Conservation (phyloP, 2,888 invertebrate species). For the Koerneria pararmatus region DNA sequence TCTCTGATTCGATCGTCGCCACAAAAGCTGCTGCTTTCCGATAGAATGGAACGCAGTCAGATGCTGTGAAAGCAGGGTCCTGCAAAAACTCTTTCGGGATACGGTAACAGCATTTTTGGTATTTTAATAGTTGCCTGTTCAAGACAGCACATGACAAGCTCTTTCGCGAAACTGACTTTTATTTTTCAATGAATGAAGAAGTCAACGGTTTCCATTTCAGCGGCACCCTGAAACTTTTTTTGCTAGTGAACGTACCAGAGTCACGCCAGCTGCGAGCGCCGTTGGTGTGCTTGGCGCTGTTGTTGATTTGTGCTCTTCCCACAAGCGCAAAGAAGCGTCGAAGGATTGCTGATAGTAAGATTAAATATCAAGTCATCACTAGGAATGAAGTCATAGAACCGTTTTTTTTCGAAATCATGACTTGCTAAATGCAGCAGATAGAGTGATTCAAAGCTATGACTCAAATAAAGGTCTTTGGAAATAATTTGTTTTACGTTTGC, state of each 20-base stretch:
- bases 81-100: background rate
- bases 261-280: conserved; percentile 15
- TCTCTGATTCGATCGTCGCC: conserved; percentile 39
- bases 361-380: too few species aligned
- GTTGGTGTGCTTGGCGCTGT: conserved; percentile 26
- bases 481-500: conserved; percentile 17
- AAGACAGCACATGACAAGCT: too few species aligned
- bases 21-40: conserved; percentile 37
- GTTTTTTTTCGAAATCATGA: too few species aligned
- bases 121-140: background rate
- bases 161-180: too few species aligned
- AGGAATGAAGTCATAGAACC: too few species aligned
- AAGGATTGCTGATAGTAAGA: conserved; percentile 67
- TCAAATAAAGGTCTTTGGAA: too few species aligned
- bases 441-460: too few species aligned
- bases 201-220: too few species aligned
- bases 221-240: too few species aligned
- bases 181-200: too few species aligned
- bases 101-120: background rate
- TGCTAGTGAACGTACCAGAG: conserved; percentile 10
- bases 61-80: conserved; percentile 11
- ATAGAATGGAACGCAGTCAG: conserved; percentile 21
- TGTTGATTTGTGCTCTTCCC: conserved; percentile 76
- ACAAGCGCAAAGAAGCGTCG: conserved; percentile 81
- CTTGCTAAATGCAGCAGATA: too few species aligned